Percentiles rank a stretch among this genome's conserved stretches.
Conservation (phyloP, 2,888 invertebrate species). For the Sicus ferrugineus region DNA sequence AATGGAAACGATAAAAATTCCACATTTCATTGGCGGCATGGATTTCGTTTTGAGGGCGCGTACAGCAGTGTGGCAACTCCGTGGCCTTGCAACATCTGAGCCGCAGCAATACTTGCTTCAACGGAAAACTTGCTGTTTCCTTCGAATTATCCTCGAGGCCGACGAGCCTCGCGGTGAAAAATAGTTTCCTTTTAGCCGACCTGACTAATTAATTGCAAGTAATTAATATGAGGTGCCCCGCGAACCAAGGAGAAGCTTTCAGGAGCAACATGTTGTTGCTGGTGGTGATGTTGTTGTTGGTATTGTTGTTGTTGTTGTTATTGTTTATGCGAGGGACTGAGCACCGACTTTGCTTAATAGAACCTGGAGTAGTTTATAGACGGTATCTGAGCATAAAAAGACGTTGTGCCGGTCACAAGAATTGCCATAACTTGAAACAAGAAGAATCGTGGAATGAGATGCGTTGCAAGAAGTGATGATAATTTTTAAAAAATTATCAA, state of each 20-base stretch:
- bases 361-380: not conserved
- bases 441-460: no score
- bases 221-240: conserved; percentile 23
- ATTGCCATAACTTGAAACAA: no score
- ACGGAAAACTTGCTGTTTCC: not conserved
- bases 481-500: no score
- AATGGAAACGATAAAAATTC: no score
- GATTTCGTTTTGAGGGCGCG: no score
- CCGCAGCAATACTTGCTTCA: not conserved
- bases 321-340: not conserved
- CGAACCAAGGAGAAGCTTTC: not conserved
- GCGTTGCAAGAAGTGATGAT: no score
- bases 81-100: no score
- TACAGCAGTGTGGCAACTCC: no score
- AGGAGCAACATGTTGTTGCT: not conserved
- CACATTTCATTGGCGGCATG: no score
- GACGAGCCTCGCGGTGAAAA: not conserved
- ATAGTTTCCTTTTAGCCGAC: not conserved
- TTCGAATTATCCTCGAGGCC: not conserved
- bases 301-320: conserved; percentile 8
- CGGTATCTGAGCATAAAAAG: no score
- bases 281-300: not conserved
- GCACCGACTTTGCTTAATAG: not conserved
- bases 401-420: no score
- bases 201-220: conserved; percentile 30